Conservation (phyloP, 1,140 invertebrate genomes). For the Eriosoma lanigerum region DNA sequence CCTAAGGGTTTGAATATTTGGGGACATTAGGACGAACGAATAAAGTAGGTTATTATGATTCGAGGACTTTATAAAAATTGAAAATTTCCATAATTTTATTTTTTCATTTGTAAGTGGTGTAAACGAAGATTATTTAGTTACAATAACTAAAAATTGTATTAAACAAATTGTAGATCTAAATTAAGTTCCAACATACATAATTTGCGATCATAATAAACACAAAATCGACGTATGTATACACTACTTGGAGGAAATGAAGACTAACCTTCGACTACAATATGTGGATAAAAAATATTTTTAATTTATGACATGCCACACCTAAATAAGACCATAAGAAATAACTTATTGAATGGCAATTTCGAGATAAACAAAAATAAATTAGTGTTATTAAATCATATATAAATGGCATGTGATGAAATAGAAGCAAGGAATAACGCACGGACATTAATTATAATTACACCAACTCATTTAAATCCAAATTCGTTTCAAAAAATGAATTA, state of each 20-base stretch:
- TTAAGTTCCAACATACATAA: too few species aligned
- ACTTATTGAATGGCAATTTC: not conserved
- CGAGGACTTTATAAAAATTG: too few species aligned
- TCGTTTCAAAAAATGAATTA: not conserved
- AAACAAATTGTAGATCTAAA: too few species aligned
- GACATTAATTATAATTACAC: slow-evolving; percentile 6
- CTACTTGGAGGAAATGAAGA: not conserved
- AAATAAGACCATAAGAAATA: not conserved
- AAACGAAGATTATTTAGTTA: too few species aligned
- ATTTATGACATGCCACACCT: not conserved
- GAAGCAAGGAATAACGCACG: not conserved
- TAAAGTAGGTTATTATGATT: too few species aligned
- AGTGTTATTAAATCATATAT: not conserved
- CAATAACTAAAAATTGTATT: too few species aligned
- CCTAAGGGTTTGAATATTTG: too few species aligned
- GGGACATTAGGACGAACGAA: too few species aligned
- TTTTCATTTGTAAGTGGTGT: too few species aligned
- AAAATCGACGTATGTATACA: too few species aligned
- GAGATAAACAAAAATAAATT: not conserved
- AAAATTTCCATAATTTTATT: too few species aligned
- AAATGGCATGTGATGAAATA: slow-evolving; percentile 13
- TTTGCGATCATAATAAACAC: too few species aligned
- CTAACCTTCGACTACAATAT: not conserved
- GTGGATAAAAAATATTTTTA: not conserved
- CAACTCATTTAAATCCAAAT: not conserved